These are phyloP conservation scores for Drosophila kambysellisi DNA, from an alignment of 2,888 invertebrate species.

Conservation along the genomic window DNA sequence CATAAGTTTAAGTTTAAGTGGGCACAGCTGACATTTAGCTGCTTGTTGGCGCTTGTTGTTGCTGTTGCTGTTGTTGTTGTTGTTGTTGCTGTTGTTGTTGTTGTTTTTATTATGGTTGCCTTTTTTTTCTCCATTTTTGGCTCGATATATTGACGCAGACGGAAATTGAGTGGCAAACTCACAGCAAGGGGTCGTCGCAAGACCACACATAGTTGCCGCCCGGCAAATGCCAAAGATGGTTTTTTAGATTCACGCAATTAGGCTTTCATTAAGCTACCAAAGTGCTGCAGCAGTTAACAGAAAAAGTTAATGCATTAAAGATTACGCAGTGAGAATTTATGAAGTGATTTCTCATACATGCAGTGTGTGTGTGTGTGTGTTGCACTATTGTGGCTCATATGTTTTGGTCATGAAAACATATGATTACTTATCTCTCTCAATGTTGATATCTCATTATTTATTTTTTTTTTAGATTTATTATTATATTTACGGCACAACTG, in stretches of 20 bases:
- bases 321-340: conserved; percentile 14
- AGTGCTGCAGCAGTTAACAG: conserved; percentile 17
- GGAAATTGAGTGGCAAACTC: conserved; percentile 21
- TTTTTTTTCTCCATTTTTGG: not conserved
- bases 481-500: not conserved
- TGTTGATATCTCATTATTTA: not conserved
- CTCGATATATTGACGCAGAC: conserved; percentile 32
- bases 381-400: not conserved
- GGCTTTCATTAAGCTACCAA: conserved; percentile 59
- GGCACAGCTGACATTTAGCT: conserved; percentile 71
- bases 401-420: not conserved
- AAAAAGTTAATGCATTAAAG: conserved; percentile 13
- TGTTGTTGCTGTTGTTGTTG: not conserved
- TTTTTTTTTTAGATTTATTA: not conserved
- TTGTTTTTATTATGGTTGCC: conserved; percentile 7
- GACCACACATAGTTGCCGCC: conserved; percentile 45
- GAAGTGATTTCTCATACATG: not conserved
- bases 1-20: conserved; percentile 77
- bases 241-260: conserved; percentile 65
- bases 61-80: conserved; percentile 1
- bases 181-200: conserved; percentile 38
- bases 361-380: too few relatives aligned
- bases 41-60: conserved; percentile 24
- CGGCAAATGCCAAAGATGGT: conserved; percentile 46
- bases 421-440: not conserved